These are phyloP conservation scores for Ornithorhynchus anatinus DNA, from an alignment of 2,113 vertebrate species.

Conservation along the genomic window DNA sequence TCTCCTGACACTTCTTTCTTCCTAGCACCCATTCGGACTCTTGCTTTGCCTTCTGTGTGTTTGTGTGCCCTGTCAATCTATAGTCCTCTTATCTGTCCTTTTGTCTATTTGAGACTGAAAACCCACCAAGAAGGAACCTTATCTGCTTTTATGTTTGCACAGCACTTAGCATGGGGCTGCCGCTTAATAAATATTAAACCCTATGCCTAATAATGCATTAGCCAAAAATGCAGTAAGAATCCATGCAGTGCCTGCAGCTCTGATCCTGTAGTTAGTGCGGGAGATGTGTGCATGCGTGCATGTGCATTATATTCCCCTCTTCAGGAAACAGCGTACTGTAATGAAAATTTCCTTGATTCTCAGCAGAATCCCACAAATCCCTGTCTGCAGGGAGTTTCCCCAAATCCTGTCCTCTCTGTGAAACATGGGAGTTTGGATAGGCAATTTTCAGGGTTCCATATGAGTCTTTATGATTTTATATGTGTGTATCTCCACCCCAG, in stretches of 20 bases:
- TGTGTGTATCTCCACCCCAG: neutral
- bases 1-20: no score
- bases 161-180: neutral
- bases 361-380: neutral
- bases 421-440: neutral
- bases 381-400: neutral
- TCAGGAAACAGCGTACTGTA: neutral
- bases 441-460: neutral
- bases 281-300: neutral
- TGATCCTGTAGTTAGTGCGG: neutral
- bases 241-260: rapidly evolving
- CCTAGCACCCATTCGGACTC: no score
- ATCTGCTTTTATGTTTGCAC: neutral
- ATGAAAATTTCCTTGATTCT: neutral
- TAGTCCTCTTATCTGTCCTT: no score
- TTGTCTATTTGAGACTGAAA: no score
- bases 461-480: neutral
- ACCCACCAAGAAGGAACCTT: no score
- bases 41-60: no score
- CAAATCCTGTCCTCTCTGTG: neutral
- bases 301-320: neutral
- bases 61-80: no score
- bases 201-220: neutral
- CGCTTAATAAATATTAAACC: neutral
- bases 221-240: neutral